Conservation (phyloP, 2,888 invertebrate species). For the Acronicta aceris region DNA sequence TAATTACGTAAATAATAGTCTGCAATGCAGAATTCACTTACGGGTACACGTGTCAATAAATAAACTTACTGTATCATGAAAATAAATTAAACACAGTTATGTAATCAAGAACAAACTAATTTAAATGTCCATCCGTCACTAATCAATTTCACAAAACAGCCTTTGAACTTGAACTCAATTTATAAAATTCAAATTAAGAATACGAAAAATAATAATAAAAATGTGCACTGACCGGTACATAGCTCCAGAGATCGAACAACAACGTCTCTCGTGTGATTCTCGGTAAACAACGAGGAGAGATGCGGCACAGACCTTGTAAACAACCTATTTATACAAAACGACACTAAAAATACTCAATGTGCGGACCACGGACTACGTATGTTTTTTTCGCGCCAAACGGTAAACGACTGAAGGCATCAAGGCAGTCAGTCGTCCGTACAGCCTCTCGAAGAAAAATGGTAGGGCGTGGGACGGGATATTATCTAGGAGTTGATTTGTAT, state of each 20-base stretch:
- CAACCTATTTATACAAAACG: conserved; percentile 74
- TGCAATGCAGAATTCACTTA: too few relatives aligned
- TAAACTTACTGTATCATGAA: too few relatives aligned
- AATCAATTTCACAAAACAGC: conserved; percentile 5
- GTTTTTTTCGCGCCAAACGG: conserved; percentile 73
- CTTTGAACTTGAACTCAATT: conserved; percentile 30
- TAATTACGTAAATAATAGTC: too few relatives aligned
- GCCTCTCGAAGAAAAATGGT: conserved; percentile 58
- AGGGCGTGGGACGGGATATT: conserved; percentile 63
- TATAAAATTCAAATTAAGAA: conserved; percentile 13
- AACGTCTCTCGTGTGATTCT: conserved; percentile 63
- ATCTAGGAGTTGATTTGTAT: conserved; percentile 38
- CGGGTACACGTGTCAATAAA: too few relatives aligned
- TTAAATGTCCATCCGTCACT: conserved; percentile 1
- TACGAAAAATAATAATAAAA: conserved; percentile 57
- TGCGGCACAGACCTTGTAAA: conserved; percentile 75
- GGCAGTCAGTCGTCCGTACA: conserved; percentile 35
- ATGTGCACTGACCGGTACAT: conserved; percentile 83
- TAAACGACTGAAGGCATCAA: conserved; percentile 59
- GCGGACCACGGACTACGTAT: conserved; percentile 35
- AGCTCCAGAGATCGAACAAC: conserved; percentile 50
- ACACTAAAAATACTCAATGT: conserved; percentile 58
- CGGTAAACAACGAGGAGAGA: conserved; percentile 66
- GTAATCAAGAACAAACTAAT: too few relatives aligned
- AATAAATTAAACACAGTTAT: too few relatives aligned